Evolutionary conservation across 2,797 vertebrate species (phyloP).

Genomic region (Clangula hyemalis): DNA sequence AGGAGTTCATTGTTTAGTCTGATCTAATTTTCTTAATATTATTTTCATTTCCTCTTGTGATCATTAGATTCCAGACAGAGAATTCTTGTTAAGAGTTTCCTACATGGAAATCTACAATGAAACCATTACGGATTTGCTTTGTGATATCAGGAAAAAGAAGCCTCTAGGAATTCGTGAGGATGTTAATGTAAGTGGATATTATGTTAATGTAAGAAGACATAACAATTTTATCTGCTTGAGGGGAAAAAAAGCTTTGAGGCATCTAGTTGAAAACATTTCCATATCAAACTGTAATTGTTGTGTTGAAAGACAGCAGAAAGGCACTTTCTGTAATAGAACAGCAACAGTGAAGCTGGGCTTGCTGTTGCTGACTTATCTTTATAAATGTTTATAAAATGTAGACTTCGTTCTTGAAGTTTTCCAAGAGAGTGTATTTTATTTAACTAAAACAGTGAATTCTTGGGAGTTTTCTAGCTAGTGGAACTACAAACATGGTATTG

Average conservation of each 20-base stretch:
- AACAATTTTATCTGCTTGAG: background rate
- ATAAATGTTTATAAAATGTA: background rate
- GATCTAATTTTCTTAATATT: background rate
- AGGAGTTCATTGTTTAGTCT: background rate
- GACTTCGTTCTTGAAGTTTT: background rate
- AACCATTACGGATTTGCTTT: conserved; percentile 92
- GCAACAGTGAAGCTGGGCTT: background rate
- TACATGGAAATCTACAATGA: conserved; percentile 99
- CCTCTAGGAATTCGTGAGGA: conserved; percentile 92
- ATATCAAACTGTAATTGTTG: background rate
- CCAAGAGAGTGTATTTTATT: background rate
- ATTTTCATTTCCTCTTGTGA: background rate
- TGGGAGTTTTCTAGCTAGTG: background rate
- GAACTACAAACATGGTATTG: background rate
- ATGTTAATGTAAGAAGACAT: conserved; percentile 83
- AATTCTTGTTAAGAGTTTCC: conserved; percentile 94
- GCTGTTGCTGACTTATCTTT: background rate
- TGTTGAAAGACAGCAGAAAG: background rate
- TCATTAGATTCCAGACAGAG: conserved; percentile 88
- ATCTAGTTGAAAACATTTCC: background rate
- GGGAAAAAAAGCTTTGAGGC: background rate
- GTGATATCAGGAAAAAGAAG: conserved; percentile 90
- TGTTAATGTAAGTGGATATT: conserved; percentile 84
- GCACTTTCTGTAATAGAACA: background rate
- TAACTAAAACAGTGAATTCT: background rate